Conservation (phyloP, 2,113 vertebrate genomes). For the Lampris megalopsis region DNA sequence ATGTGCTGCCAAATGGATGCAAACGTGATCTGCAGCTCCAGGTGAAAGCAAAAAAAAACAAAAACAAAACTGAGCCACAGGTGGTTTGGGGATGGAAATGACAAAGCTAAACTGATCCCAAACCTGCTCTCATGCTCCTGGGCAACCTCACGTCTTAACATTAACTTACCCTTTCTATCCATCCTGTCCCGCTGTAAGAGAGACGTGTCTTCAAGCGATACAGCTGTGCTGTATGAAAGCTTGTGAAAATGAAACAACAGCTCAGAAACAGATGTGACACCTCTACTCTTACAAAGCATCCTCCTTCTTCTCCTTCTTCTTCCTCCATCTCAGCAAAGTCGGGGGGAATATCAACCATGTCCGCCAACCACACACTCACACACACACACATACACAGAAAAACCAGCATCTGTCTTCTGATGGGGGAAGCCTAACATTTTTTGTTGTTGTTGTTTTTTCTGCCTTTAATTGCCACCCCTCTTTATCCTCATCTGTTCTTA, state of each 20-base stretch:
- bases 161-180: constrained; percentile 41
- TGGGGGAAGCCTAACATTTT: constrained; percentile 58
- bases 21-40: not conserved
- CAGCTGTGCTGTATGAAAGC: constrained; percentile 32
- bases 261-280: constrained; percentile 51
- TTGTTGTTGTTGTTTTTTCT: constrained; percentile 37
- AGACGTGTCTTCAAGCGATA: constrained; percentile 52
- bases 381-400: constrained; percentile 40
- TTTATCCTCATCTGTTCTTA: constrained; percentile 40
- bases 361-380: constrained; percentile 28
- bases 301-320: constrained; percentile 30
- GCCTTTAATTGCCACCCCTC: constrained; percentile 43
- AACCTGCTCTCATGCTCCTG: constrained; percentile 12
- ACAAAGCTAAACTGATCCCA: not conserved
- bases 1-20: not conserved
- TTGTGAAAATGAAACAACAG: constrained; percentile 31
- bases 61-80: too few species aligned
- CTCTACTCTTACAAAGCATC: constrained; percentile 71
- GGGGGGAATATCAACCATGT: constrained; percentile 53
- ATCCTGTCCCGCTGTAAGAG: constrained; percentile 64
- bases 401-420: constrained; percentile 71
- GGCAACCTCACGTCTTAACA: constrained; percentile 67
- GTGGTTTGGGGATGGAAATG: not conserved
- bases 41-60: too few species aligned
- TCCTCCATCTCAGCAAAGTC: constrained; percentile 71